Base-by-base conservation (phyloP, 1,140 invertebrate species). In the Phocides pigmalion region DNA sequence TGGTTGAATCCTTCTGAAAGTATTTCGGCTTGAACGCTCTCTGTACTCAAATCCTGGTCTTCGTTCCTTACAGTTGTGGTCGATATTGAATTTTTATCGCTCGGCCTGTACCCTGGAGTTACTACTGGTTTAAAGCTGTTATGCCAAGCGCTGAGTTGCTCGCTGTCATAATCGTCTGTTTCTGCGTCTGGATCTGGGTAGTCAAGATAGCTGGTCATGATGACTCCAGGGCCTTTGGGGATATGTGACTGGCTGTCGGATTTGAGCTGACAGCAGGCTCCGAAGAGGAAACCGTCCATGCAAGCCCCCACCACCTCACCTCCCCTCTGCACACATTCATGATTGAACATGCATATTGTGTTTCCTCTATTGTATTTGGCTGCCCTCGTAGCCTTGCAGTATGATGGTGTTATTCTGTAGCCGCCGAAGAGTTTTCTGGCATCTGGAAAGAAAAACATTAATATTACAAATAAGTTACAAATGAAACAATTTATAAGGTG, bases 291-390 rank as follows among this genome's bases (percentile, higher is more conserved):
- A 0, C 96, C 96, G 81, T 98, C 97, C 94, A 98, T 97, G 74
- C 97, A 98, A 3, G 97, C 95, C 0, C 97, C 96, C 0, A 98
- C 95, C 0, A 98, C 96, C 77, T 95, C 94, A 1, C 97, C 97
- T 6, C 94, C 94, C 64, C 96, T 92, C 58, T 95, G 94, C 5
- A 93, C 93, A 84, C 97, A 98, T 82, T 98, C 97, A 77, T 97
- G 97, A 87, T 98, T 98, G 90, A 98, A 98, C 96, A 98, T 98
- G 87, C 97, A 98, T 74, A 97, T 95, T n/a, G 94, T 94, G n/a
- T 95, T 95, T 0, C 94, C 96, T 93, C 77, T 91, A 78, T 94
- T 89, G 73, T 91, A 90, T 87, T 89, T 92, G 25, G 94, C 93
- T 12, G 92, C 82, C 74, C 89, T 69, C 1, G 78, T 83, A 1